Evolutionary conservation across 2,888 invertebrate species (phyloP), one percentile per base, ranked within the genome.

Genomic region (Drosophila neotestacea): DNA sequence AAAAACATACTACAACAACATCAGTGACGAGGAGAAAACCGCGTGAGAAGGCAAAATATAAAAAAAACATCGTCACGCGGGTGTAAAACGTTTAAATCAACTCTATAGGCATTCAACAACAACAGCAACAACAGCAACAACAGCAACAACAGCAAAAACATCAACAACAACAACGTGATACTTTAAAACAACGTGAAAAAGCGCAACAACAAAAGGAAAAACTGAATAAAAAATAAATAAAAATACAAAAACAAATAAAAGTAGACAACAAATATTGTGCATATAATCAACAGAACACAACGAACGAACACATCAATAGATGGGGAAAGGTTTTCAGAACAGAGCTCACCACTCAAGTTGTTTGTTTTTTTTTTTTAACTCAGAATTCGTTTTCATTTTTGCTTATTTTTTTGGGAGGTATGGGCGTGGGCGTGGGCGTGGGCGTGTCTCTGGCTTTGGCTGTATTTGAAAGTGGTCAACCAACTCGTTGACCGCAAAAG

Each of bases 391-490:
- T 54, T 58, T 51, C 3, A 30, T 54, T 28, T 54, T 47, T 47
- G 36, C 38, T 16, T 27, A 41, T 39, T 34, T 39, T 36, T 39
- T 16, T 28, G 9, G 22, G 52, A 44, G 48, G 39, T 36, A 41
- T 30, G 32, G 28, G 60, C 32, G 36, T 68, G 38, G 50, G 63
- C 50, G 42, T 66, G 64, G 51, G 55, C 34, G 61, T 66, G 69
- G 55, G 55, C 34, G 61, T 66, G 69, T 52, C 50, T 47, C 39
- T 63, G 67, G 70, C 72, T 72, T 78, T 73, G 72, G 78, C 69
- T 76, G 79, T 80, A 86, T 86, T 86, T 86, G 88, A 85, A 89
- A 91, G 91, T 91, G 91, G 91, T 91, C 91, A 90, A 91, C 91
- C 91, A 89, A 90, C 91, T 91, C 85, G 84, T 81, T 87, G 81